Evolutionary conservation across 2,113 vertebrate species (phyloP), one percentile per base, ranked within the genome.

Genomic region (Caranx melampygus): DNA sequence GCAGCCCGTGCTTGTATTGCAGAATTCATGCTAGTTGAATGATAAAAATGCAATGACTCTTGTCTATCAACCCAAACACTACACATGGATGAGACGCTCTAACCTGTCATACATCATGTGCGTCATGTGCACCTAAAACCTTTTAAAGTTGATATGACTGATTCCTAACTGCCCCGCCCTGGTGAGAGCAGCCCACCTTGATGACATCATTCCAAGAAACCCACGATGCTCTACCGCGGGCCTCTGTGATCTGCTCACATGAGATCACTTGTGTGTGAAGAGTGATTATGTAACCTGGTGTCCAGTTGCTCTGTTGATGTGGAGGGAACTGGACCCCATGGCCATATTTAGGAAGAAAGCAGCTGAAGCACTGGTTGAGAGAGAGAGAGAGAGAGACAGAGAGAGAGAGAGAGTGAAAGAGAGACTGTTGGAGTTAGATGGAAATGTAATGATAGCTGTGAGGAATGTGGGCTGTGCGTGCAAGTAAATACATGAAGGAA

Each of bases 131-230:
- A 26, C 26, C 1, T 47, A 47, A 16, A 47, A 47, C 45, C 45
- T 51, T 51, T 26, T 21, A 21, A 7, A 55, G 52, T 20, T 51
- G 47, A 51, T 51, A 16, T 15, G 20, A 63, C 20, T 11, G 42
- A 55, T 20, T 11, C 7, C 6, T 42, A 1, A 18, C 16, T 20
- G 8, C 76, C 72, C 45, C 59, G 2, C 70, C 81, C 69, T 21
- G 60, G 13, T 59, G 34, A 52, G 12, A 45, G 49, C 12, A 31
- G 60, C 72, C 59, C 26, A 33, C 80, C 80, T n/a, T 3, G 55
- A 80, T 87, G 76, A 86, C 81, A 26, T 81, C 72, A 86, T 70
- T 14, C 61, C 26, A 37, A 52, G 59, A 77, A 78, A 83, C 84
- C 70, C 54, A 66, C 80, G 69, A 83, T 47, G 64, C 62, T 57